Base-by-base conservation (phyloP, 2,888 invertebrate species). In the Phaedon cochleariae region DNA sequence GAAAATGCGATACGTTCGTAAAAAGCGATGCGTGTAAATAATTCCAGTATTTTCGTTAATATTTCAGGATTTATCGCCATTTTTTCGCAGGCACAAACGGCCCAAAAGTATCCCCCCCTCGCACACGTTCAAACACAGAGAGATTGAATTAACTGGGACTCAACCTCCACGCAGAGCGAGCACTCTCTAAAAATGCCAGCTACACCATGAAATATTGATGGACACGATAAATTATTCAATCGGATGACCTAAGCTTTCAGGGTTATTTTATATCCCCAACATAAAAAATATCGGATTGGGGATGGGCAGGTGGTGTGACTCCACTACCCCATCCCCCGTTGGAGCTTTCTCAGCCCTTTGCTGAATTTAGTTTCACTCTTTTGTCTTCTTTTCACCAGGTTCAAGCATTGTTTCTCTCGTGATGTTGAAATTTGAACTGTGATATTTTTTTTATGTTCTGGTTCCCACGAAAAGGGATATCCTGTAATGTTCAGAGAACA, bases 121-220 rank as follows among this genome's bases (percentile, higher is more conserved):
- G 26, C 73, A 65, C 73, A 72, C 70, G 70, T 66, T 72, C 71
- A 73, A 73, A 74, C 74, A 73, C 74, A 75, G 74, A 73, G 73
- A 77, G 78, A 79, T 79, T 77, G 76, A 78, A 79, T 79, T 79
- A 79, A 74, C 76, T 72, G 73, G 72, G 72, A 72, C 71, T 75
- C 73, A 74, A 72, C 72, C 73, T 73, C 37, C 65, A 74, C 75
- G 74, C 74, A 70, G 66, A 58, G 60, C 62, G 41, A 41, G 62
- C 73, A 68, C 73, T 73, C 71, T 68, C 71, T 72, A 76, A 79
- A 71, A 69, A 68, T 65, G 74, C 72, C 73, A 68, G 75, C 76
- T 76, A 74, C 70, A 74, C 73, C 64, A 71, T 80, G 70, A 79
- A 80, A 79, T 79, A 81, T 80, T 81, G 78, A 81, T 79, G 79